phyloP scores from a whole-genome alignment of 2,888 invertebrate species.

The Alcis repandata region DNA sequence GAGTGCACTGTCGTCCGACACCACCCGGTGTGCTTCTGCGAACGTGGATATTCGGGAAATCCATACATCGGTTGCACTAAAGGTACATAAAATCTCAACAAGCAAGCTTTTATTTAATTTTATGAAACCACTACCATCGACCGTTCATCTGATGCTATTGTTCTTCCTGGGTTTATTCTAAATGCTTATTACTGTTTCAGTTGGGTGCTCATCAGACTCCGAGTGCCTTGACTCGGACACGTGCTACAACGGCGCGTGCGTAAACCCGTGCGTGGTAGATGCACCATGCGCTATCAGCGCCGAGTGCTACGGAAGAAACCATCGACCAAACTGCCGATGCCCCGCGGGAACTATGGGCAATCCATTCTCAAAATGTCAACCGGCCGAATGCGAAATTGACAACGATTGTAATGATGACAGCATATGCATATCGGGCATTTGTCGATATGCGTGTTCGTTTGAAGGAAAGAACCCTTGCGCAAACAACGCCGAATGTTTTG shows the following conservation, averaged over 20 bases:
- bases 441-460: slow-evolving; percentile 92
- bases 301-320: slow-evolving; percentile 93
- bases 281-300: slow-evolving; percentile 95
- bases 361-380: slow-evolving; percentile 92
- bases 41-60: slow-evolving; percentile 94
- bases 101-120: too few relatives aligned
- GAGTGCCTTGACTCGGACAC: slow-evolving; percentile 93
- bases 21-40: slow-evolving; percentile 94
- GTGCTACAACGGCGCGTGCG: slow-evolving; percentile 93
- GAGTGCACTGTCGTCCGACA: slow-evolving; percentile 94
- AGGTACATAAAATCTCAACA: slow-evolving; percentile 74
- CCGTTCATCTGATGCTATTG: not conserved
- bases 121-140: not conserved
- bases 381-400: slow-evolving; percentile 92
- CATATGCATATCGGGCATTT: slow-evolving; percentile 90
- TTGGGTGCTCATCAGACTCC: slow-evolving; percentile 93
- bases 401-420: slow-evolving; percentile 92
- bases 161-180: not conserved
- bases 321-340: slow-evolving; percentile 93
- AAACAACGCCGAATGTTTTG: slow-evolving; percentile 92
- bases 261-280: slow-evolving; percentile 92
- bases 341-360: slow-evolving; percentile 92
- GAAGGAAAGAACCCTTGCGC: slow-evolving; percentile 91
- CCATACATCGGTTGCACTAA: slow-evolving; percentile 93
- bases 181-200: slow-evolving; percentile 73